Base-by-base conservation (phyloP, 2,888 invertebrate species). In the Parasteatoda lunata region DNA sequence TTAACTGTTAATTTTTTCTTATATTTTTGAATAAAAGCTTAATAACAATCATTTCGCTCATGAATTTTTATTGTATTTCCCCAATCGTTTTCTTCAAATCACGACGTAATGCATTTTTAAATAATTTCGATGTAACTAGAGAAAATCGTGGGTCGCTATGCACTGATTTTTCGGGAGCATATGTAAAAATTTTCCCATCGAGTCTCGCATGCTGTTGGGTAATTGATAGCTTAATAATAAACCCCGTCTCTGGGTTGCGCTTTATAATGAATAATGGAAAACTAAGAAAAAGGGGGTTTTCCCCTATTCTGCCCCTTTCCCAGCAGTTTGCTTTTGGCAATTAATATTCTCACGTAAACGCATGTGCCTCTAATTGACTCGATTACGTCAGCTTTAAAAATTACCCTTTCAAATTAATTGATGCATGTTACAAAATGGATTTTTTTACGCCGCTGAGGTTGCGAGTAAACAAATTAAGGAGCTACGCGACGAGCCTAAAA, bases 351-450 rank as follows among this genome's bases (percentile, higher is more conserved):
- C 69, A 68, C 69, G 59, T 69, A 47, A 81, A 69, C 48, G 49
- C 81, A 69, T 30, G 54, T 75, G 48, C 68, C 66, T 81, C 81
- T 75, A 81, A 81, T 76, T 81, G 69, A 69, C 81, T 81, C 69
- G 81, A 81, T 81, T 75, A 75, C 73, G 65, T 72, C 80, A 80
- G 13, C 54, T 48, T 81, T 75, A 76, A 76, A 81, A 81, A 81
- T 81, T 76, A 81, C 69, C 75, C 75, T 75, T 76, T 69, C 75
- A 81, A 81, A 81, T 81, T 81, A 81, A 81, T 81, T 81, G 69
- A 69, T 69, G 75, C 81, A 59, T 81, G 75, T 68, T 59, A 59
- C 65, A 48, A 71, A 79, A 71, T 79, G 47, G 30, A 49, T 15
- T 80, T 80, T 80, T 73, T 47, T 52, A 9, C 59, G 15, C n/a